Evolutionary conservation across 92 coral and sea anemone genomes (phyloP).

Genomic region (Epizoanthus rinbou): DNA sequence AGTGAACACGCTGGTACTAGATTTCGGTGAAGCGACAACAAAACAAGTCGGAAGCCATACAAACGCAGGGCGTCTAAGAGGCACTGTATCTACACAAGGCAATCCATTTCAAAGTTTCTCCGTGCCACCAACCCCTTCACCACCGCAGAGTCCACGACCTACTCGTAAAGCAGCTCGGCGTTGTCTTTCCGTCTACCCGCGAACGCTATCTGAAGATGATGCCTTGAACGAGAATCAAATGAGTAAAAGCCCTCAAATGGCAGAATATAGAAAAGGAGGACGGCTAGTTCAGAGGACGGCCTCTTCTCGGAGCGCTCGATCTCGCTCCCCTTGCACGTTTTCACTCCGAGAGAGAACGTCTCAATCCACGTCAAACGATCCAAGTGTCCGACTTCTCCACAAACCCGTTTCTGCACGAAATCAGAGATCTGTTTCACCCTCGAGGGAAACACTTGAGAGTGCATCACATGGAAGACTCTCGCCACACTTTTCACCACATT

Average conservation of each 20-base stretch:
- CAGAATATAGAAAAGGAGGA: neutral
- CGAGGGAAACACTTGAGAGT: neutral
- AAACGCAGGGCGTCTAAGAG: neutral
- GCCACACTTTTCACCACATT: neutral
- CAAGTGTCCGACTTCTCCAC: neutral
- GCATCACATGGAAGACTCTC: neutral
- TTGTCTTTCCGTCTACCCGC: neutral
- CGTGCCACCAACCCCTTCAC: neutral
- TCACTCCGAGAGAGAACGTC: neutral
- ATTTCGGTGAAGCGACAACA: neutral
- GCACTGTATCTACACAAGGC: no score
- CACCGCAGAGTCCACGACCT: neutral
- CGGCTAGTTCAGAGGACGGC: neutral
- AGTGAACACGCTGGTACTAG: neutral
- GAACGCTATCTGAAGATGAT: neutral
- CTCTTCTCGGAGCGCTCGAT: neutral
- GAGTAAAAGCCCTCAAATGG: neutral
- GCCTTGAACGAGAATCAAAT: neutral
- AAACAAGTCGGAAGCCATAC: neutral
- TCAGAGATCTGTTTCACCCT: neutral
- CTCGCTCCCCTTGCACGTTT: neutral
- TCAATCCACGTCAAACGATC: neutral
- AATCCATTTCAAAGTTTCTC: neutral
- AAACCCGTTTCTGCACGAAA: neutral
- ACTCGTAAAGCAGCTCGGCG: neutral